Percentiles rank a stretch among this genome's conserved stretches.
Conservation (phyloP, 2,888 invertebrate species). For the Tricholauxania praeusta region DNA sequence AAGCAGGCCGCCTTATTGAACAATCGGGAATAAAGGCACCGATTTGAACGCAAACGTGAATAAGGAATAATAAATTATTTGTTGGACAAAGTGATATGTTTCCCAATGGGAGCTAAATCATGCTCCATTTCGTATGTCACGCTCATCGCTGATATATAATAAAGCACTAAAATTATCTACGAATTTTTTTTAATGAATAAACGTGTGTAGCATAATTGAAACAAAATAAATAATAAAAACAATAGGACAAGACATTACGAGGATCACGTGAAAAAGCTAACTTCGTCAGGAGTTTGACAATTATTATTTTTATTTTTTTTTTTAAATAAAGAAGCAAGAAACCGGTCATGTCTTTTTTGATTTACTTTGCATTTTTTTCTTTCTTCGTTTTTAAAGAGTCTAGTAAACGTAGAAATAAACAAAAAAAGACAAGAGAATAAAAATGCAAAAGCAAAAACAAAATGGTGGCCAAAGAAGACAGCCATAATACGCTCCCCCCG, state of each 20-base stretch:
- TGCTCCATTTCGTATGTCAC: too few relatives aligned
- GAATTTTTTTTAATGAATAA: not conserved
- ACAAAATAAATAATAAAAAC: conserved; percentile 12
- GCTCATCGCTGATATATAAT: not conserved
- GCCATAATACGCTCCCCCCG: too few relatives aligned
- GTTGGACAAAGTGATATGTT: too few relatives aligned
- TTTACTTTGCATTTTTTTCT: not conserved
- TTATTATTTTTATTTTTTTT: not conserved
- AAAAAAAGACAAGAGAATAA: not conserved
- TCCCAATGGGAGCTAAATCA: too few relatives aligned
- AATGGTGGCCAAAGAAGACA: conserved; percentile 58
- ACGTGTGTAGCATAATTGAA: not conserved
- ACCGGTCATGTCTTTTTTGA: conserved; percentile 10
- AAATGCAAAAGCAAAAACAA: conserved; percentile 60
- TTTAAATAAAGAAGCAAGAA: conserved; percentile 16
- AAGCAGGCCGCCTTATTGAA: too few relatives aligned
- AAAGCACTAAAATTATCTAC: too few relatives aligned
- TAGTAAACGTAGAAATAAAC: not conserved
- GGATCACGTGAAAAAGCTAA: not conserved
- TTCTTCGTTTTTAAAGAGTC: not conserved
- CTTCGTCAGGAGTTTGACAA: not conserved
- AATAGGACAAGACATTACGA: not conserved
- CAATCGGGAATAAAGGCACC: too few relatives aligned
- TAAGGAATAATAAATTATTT: too few relatives aligned
- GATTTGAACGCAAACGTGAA: too few relatives aligned